Conservation (phyloP, 2,888 invertebrate species). For the Lasius fuliginosus region DNA sequence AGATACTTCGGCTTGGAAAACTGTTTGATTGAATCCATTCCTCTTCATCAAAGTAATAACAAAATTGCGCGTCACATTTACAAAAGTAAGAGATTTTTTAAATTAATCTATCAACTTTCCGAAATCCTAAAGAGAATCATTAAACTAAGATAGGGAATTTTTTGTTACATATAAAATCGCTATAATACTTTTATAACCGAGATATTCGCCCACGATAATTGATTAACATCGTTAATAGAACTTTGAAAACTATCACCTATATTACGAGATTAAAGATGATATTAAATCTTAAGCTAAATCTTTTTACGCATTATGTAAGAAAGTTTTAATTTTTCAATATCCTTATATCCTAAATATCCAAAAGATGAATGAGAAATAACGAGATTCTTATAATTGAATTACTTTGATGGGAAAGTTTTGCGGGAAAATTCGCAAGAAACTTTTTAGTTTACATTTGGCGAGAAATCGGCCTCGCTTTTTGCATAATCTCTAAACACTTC, state of each 20-base stretch:
- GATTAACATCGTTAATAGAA: background rate
- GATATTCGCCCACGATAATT: background rate
- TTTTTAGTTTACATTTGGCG: slow-evolving; percentile 19
- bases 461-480: slow-evolving; percentile 8
- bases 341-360: slow-evolving; percentile 8
- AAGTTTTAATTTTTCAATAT: background rate
- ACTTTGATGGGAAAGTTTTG: slow-evolving; percentile 31
- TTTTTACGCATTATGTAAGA: background rate
- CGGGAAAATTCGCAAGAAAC: slow-evolving; percentile 8
- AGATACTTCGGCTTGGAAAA: background rate
- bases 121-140: background rate
- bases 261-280: background rate
- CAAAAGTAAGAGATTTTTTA: background rate
- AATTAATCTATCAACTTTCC: background rate
- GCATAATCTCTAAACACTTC: slow-evolving; percentile 35
- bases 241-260: background rate
- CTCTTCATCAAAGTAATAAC: background rate
- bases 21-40: background rate
- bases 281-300: background rate
- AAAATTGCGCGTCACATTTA: background rate
- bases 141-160: background rate
- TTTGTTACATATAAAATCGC: background rate
- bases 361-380: background rate
- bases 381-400: slow-evolving; percentile 9
- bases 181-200: background rate